phyloP scores from a whole-genome alignment of 92 coral and sea anemone species.

The Heliopora coerulea region DNA sequence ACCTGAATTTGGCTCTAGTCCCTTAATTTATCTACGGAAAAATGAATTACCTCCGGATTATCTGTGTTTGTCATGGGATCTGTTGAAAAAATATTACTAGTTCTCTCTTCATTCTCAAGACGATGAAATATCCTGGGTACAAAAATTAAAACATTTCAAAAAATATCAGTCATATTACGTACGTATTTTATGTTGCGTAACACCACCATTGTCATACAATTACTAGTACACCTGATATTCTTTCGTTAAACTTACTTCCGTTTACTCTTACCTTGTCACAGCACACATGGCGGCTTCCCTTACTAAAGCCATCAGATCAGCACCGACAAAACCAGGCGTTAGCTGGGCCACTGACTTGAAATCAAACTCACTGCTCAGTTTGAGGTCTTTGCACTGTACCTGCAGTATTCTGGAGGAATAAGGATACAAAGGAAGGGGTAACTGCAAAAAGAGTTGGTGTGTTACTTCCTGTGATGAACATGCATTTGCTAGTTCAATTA shows the following conservation, averaged over 20 bases:
- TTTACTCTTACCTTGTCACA: slow-evolving; percentile 66
- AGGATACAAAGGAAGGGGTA: no score
- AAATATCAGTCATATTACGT: not conserved
- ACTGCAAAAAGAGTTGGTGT: no score
- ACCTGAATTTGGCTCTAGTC: no score
- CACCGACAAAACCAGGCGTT: slow-evolving; percentile 98
- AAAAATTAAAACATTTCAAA: not conserved
- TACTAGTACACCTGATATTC: no score
- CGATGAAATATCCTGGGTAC: slow-evolving; percentile 18
- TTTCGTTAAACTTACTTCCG: no score
- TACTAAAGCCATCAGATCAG: slow-evolving; percentile 92
- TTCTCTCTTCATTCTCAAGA: not conserved
- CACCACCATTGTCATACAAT: no score
- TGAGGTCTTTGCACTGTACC: slow-evolving; percentile 75
- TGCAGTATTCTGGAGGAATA: slow-evolving; percentile 66
- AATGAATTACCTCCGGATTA: not conserved
- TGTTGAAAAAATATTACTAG: not conserved
- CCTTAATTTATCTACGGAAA: no score
- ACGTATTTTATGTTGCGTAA: no score
- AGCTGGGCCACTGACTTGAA: slow-evolving; percentile 65
- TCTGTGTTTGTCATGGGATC: not conserved
- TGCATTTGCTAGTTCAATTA: no score
- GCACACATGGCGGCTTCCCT: slow-evolving; percentile 97
- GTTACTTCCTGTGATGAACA: no score
- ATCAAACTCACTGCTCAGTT: slow-evolving; percentile 68